Evolutionary conservation across 2,113 vertebrate genomes (phyloP), one percentile per base, ranked within the genome.

Genomic region (Eclectus roratus): DNA sequence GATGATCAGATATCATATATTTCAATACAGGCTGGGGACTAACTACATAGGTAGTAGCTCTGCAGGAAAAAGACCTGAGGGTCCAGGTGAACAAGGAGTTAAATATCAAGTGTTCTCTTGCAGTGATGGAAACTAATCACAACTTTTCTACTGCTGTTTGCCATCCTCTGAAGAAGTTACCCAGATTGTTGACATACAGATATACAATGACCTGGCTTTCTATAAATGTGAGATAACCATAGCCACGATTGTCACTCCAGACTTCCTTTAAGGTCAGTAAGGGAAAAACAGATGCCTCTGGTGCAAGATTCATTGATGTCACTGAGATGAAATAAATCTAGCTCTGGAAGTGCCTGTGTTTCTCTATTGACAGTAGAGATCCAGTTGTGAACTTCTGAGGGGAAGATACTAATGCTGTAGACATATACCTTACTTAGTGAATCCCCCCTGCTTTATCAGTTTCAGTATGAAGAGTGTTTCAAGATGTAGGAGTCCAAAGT

Each of bases 321-420:
- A 52, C 43, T n/a, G 23, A 74, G n/a, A 37, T 49, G 3, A 69
- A 73, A 86, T 43, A 77, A 64, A 55, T 56, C 8, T 87, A 17
- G 44, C 61, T 86, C 37, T 70, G 44, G 19, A 83, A 18, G 1
- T 47, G 29, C 2, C 23, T 65, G 1, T 65, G 10, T 65, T 84
- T 55, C 14, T 60, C 14, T 39, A 13, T 65, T 56, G n/a, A 16
- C 10, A 44, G 24, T 27, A 58, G 29, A 66, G 13, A 35, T 52
- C 19, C 17, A 78, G 6, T 17, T 0, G 0, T 64, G 37, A 39
- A 5, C 27, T 21, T 18, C 17, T 74, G 13, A 37, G 65, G 39
- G 17, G 24, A 78, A 91, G 41, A 65, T 5, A n/a, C 1, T 29
- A 35, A n/a, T 23, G 28, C 20, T 61, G n/a, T 28, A 49, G 68